A percentile compares a stretch with the other conserved stretches of the same genome.
Evolutionary conservation across 1,140 invertebrate species (phyloP).

Genomic region (Aporrectodea caliginosa): DNA sequence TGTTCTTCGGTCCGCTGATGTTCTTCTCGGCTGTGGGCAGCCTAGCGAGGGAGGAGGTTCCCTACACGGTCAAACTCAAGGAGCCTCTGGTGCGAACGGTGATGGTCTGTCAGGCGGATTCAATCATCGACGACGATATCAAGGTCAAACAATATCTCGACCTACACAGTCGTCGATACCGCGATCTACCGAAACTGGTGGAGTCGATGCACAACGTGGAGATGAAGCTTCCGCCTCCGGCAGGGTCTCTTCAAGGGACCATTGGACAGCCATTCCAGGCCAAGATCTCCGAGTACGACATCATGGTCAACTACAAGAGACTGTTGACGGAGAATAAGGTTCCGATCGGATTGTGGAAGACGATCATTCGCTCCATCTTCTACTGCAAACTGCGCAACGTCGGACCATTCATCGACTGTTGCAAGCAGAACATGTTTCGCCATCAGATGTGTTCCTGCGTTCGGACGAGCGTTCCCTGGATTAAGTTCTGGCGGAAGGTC

Average conservation of each 20-base stretch:
- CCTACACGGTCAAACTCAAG: slow-evolving; percentile 33
- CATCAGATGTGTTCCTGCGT: background rate
- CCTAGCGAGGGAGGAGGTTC: slow-evolving; percentile 21
- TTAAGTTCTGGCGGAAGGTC: slow-evolving; percentile 31
- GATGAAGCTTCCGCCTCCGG: slow-evolving; percentile 7
- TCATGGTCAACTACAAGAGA: slow-evolving; percentile 31
- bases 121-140: slow-evolving; percentile 8
- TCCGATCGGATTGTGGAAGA: slow-evolving; percentile 27
- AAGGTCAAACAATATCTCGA: slow-evolving; percentile 29
- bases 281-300: slow-evolving; percentile 29
- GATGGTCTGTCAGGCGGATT: slow-evolving; percentile 3
- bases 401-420: slow-evolving; percentile 27
- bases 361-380: slow-evolving; percentile 22
- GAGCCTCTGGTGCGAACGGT: slow-evolving; percentile 26
- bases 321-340: slow-evolving; percentile 33
- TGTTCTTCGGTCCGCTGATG: slow-evolving; percentile 47
- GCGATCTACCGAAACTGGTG: slow-evolving; percentile 25
- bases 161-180: background rate
- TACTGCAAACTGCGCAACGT: slow-evolving; percentile 25
- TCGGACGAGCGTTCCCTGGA: slow-evolving; percentile 5
- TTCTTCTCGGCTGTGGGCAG: slow-evolving; percentile 43
- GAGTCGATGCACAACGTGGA: slow-evolving; percentile 6
- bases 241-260: background rate
- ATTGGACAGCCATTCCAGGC: slow-evolving; percentile 18
- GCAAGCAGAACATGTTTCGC: slow-evolving; percentile 26